Evolutionary conservation across 2,888 invertebrate species (phyloP).

Genomic region (Eilema depressum): DNA sequence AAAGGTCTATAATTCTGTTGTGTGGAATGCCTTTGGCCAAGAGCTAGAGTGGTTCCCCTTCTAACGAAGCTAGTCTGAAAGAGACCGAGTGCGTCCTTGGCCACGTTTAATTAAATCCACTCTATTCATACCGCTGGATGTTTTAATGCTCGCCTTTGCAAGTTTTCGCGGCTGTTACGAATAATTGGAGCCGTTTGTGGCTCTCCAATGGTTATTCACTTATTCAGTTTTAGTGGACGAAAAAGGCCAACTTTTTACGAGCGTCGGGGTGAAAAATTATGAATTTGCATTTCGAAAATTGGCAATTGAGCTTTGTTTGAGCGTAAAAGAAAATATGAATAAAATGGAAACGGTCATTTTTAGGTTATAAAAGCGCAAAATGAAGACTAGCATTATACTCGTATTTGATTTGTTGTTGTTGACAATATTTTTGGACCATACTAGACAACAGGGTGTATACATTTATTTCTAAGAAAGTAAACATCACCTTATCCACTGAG

Average conservation of each 20-base stretch:
- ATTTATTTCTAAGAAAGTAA: background rate
- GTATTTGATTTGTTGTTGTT: no score
- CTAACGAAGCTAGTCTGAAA: background rate
- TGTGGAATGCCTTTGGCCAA: background rate
- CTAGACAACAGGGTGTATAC: background rate
- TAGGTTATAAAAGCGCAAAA: background rate
- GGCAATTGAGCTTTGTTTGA: conserved; percentile 24
- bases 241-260: conserved; percentile 40
- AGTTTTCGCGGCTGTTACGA: conserved; percentile 32
- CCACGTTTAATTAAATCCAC: conserved; percentile 47
- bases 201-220: conserved; percentile 42
- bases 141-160: conserved; percentile 25
- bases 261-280: conserved; percentile 7
- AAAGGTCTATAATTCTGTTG: background rate
- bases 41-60: background rate
- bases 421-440: background rate
- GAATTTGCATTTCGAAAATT: conserved; percentile 36
- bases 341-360: background rate
- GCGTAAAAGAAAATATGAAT: conserved; percentile 11
- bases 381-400: background rate
- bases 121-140: conserved; percentile 78
- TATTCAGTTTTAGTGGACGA: conserved; percentile 40
- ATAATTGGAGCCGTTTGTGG: conserved; percentile 54
- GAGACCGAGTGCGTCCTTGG: background rate
- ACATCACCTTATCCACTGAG: no score